Percentiles rank a stretch among this genome's conserved stretches.
These are phyloP conservation scores for Cartodere bifasciata DNA, from an alignment of 2,888 invertebrate species.

Conservation along the genomic window DNA sequence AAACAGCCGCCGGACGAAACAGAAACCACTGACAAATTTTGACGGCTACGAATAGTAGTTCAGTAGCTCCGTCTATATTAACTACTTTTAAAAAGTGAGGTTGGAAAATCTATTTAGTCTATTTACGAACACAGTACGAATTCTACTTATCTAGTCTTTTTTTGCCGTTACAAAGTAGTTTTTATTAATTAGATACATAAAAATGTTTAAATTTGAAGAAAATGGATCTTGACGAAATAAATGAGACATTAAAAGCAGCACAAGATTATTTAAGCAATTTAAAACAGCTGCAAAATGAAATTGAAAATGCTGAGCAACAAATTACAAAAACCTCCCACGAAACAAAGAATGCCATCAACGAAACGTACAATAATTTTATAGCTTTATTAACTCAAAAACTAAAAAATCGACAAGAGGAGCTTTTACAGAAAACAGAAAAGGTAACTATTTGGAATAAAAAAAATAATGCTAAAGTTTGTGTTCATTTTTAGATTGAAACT, in stretches of 20 bases:
- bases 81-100: no score
- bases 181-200: no score
- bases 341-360: slow-evolving; percentile 24
- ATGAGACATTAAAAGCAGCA: slow-evolving; percentile 26
- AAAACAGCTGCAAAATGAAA: slow-evolving; percentile 21
- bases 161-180: no score
- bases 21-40: no score
- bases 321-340: slow-evolving; percentile 24
- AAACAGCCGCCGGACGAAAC: no score
- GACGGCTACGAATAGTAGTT: no score
- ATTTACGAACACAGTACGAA: no score
- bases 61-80: no score
- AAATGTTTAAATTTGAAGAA: no score
- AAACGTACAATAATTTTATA: slow-evolving; percentile 24
- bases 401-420: slow-evolving; percentile 20
- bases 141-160: no score
- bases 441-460: slow-evolving; percentile 13
- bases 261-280: slow-evolving; percentile 23
- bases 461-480: not conserved
- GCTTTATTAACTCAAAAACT: slow-evolving; percentile 20
- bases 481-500: slow-evolving; percentile 22
- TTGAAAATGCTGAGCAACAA: slow-evolving; percentile 25
- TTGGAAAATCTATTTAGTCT: no score
- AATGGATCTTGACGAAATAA: slow-evolving; percentile 23
- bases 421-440: slow-evolving; percentile 21